Conservation (phyloP, 2,888 invertebrate genomes). For the Penaeus monodon region DNA sequence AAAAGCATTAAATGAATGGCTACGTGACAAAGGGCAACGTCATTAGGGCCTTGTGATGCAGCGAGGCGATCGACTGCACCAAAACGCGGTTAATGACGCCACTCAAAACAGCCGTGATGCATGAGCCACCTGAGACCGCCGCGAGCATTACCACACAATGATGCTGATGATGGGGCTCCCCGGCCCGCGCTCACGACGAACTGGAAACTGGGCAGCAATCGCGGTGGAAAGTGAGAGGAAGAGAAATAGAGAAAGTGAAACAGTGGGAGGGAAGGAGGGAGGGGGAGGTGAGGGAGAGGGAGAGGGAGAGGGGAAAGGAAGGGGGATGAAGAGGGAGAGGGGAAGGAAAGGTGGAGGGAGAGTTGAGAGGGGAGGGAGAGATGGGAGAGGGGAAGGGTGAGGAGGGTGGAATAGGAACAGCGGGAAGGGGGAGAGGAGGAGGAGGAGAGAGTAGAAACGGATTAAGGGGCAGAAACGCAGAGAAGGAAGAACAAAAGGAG, state of each 20-base stretch:
- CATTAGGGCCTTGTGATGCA: not conserved
- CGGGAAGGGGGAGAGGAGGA: not conserved
- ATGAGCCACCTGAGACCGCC: no score
- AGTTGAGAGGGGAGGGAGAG: not conserved
- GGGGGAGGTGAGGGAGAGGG: no score
- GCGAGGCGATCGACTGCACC: not conserved
- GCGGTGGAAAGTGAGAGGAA: no score
- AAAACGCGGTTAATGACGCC: conserved; percentile 4
- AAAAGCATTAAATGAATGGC: not conserved
- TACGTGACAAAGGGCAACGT: not conserved
- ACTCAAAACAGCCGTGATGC: not conserved
- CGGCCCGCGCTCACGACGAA: no score
- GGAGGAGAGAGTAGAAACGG: not conserved
- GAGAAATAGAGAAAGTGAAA: no score
- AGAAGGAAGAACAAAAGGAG: no score
- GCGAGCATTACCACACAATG: no score
- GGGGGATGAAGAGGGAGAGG: not conserved
- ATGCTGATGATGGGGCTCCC: no score
- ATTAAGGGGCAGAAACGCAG: no score
- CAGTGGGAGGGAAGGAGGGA: no score
- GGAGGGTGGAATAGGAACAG: not conserved
- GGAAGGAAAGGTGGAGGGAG: no score
- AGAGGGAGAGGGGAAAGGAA: not conserved
- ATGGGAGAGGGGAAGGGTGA: not conserved
- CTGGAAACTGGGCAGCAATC: no score